Conservation (phyloP, 92 coral and sea anemone genomes). For the Scolanthus callimorphus region DNA sequence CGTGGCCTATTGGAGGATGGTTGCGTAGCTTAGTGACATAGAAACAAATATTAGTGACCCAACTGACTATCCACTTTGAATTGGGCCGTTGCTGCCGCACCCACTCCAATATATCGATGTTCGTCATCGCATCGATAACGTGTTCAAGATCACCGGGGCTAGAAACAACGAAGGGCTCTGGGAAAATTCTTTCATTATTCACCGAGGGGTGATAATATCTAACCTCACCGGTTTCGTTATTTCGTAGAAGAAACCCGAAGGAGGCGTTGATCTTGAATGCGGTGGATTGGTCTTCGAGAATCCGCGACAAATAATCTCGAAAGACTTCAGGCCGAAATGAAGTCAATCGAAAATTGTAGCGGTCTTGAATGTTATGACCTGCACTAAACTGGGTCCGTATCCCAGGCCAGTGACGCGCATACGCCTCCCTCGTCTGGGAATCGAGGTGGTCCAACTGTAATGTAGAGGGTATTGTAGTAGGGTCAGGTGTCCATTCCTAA, state of each 20-base stretch:
- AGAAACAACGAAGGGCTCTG: conserved; percentile 3
- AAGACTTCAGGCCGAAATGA: background rate
- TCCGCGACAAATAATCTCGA: background rate
- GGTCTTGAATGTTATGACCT: no score
- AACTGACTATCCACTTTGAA: conserved; percentile 25
- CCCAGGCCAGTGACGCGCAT: no score
- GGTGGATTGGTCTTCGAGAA: conserved; percentile 2
- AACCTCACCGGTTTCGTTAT: conserved; percentile 35
- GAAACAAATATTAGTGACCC: conserved; percentile 20
- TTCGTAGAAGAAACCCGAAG: conserved; percentile 26
- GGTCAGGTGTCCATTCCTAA: no score
- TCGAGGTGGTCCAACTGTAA: no score
- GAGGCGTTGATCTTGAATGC: conserved; percentile 9
- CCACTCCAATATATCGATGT: conserved; percentile 32
- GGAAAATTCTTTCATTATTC: conserved; percentile 21
- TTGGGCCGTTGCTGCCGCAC: conserved; percentile 26
- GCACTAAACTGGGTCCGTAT: no score
- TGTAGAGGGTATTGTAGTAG: no score
- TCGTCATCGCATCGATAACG: conserved; percentile 8
- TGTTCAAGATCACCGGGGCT: conserved; percentile 15
- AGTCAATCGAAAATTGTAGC: no score
- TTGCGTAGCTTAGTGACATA: conserved; percentile 2
- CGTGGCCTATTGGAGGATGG: conserved; percentile 1
- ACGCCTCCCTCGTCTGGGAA: no score
- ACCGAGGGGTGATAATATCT: conserved; percentile 29